These are phyloP conservation scores for Pluvianellus socialis DNA, from an alignment of 2,113 vertebrate species.

Conservation along the genomic window DNA sequence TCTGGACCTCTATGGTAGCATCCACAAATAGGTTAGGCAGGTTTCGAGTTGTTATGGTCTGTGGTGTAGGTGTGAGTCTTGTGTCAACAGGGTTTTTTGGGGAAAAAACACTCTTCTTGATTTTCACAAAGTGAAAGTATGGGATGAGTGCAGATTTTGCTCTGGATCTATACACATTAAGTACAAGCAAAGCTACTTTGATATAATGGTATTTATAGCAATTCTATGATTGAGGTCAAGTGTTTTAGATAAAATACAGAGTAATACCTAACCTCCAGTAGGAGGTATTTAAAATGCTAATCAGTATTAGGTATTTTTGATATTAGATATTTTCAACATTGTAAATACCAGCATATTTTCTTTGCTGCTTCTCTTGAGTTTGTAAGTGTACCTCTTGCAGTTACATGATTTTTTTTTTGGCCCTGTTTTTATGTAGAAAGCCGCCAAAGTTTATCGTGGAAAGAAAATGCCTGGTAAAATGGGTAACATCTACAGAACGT, in stretches of 20 bases:
- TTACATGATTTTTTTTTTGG: not conserved
- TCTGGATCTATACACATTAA: not conserved
- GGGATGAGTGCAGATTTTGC: not conserved
- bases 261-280: not conserved
- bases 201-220: not conserved
- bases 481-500: slow-evolving; percentile 86
- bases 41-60: not conserved
- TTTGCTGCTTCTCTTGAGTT: not conserved
- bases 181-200: not conserved
- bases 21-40: not conserved
- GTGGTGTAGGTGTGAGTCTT: not conserved
- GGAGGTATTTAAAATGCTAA: not conserved
- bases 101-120: not conserved
- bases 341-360: not conserved
- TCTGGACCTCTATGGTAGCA: not conserved
- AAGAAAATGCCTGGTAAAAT: slow-evolving; percentile 95
- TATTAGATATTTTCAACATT: not conserved
- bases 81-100: not conserved
- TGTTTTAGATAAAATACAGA: not conserved
- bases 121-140: not conserved
- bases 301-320: not conserved
- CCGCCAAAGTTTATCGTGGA: slow-evolving; percentile 89
- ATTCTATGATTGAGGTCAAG: not conserved
- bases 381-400: not conserved
- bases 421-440: slow-evolving; percentile 76